Base-by-base conservation (phyloP, 2,797 vertebrate genomes). In the Pelobates cultripes region DNA sequence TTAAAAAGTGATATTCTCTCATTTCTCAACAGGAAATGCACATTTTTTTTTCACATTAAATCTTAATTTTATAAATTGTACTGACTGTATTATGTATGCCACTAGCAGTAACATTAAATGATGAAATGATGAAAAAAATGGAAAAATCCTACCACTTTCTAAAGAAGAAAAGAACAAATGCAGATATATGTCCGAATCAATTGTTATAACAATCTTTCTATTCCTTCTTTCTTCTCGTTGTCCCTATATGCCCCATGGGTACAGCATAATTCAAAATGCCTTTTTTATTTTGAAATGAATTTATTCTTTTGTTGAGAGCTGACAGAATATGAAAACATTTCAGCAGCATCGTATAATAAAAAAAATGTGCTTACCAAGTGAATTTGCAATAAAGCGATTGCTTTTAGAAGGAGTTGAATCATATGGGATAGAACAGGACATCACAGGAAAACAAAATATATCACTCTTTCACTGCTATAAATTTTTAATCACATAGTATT, bases 181-280 rank as follows among this genome's bases (percentile, higher is more conserved):
- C 77, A 43, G 60, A 55, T 72, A 45, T 13, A 17, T 79, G 60
- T 60, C 40, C 10, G 73, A 79, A 66, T 70, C 60, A 79, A 79
- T 79, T 51, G 17, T 51, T 64, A 17, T 57, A 53, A 71, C 60
- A 64, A 66, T 72, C 14, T 41, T 60, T 79, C 69, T 72, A 5
- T 64, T 61, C 57, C n/a, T 63, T 68, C n/a, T 15, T 67, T 9
- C 43, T 7, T 64, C 60, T 64, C 17, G 15, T 4, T 15, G 4
- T 17, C n/a, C 70, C 17, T 53, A 6, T 10, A 15, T 6, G 68
- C 17, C 43, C 43, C 57, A 7, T 42, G 70, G 70, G 77, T 43
- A 64, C 40, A 14, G 9, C 40, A 13, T 42, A n/a, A 67, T 15
- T 12, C 41, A 28, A n/a, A 3, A 10, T 14, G 43, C 53, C 40